Percentiles rank a stretch among this genome's conserved stretches.
phyloP scores from a whole-genome alignment of 2,888 invertebrate species.

The Phengaris alcon region DNA sequence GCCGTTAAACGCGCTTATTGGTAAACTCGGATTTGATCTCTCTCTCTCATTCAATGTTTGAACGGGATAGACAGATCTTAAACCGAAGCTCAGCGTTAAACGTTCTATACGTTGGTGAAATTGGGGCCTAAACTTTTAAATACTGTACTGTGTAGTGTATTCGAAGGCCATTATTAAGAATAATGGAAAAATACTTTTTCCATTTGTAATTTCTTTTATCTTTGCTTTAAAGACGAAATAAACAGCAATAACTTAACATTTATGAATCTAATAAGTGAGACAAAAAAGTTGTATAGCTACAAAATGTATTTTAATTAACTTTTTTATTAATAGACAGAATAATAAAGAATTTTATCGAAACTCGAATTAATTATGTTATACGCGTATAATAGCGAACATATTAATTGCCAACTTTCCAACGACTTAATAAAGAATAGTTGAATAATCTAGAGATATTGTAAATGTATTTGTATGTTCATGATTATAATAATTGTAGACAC shows the following conservation, averaged over 20 bases:
- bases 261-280: neutral
- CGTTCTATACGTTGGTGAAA: too few relatives aligned
- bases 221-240: neutral
- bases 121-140: too few relatives aligned
- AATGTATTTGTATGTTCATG: too few relatives aligned
- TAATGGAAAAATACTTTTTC: neutral
- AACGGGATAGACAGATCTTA: too few relatives aligned
- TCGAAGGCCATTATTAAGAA: too few relatives aligned
- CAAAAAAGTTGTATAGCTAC: neutral
- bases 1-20: too few relatives aligned
- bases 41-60: too few relatives aligned
- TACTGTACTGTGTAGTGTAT: too few relatives aligned
- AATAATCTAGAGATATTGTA: neutral
- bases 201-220: neutral
- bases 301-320: slow-evolving; percentile 11
- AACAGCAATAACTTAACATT: slow-evolving; percentile 9
- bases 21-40: too few relatives aligned
- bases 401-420: neutral
- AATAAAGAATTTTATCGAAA: neutral
- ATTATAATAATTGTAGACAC: too few relatives aligned
- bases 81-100: too few relatives aligned
- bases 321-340: neutral
- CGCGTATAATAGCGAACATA: neutral
- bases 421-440: neutral
- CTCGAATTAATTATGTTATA: neutral